Evolutionary conservation across 2,797 vertebrate species (phyloP).

Genomic region (Orientallactaga sibirica): DNA sequence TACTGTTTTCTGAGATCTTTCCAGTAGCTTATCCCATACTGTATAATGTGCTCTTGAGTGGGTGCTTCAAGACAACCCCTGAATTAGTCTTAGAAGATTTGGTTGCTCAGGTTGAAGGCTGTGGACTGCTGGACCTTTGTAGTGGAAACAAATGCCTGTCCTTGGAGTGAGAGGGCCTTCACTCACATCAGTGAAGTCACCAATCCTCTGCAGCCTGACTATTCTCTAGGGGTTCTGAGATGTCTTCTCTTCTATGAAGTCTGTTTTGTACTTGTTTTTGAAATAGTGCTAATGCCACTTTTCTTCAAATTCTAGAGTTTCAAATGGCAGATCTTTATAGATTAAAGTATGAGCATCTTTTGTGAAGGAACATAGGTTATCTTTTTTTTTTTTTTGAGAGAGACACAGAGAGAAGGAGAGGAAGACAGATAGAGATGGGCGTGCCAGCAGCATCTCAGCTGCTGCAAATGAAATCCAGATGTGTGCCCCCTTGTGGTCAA

Average conservation of each 20-base stretch:
- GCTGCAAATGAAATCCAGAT: too few species aligned
- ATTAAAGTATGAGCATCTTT: constrained; percentile 91
- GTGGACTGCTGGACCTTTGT: constrained; percentile 94
- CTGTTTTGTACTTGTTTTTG: constrained; percentile 95
- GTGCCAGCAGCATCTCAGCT: too few species aligned
- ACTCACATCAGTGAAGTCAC: constrained; percentile 94
- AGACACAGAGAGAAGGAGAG: too few species aligned
- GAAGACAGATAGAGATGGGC: too few species aligned
- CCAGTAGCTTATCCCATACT: constrained; percentile 93
- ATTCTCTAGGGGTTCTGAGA: constrained; percentile 90
- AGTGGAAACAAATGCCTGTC: constrained; percentile 94
- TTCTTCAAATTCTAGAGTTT: constrained; percentile 92
- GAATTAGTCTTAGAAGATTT: constrained; percentile 90
- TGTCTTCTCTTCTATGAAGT: constrained; percentile 92
- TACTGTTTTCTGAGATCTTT: constrained; percentile 91
- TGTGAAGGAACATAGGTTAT: constrained; percentile 92
- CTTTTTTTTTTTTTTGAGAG: constrained; percentile 86
- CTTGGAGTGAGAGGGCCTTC: constrained; percentile 94
- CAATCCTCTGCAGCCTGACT: constrained; percentile 93
- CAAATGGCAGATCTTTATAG: constrained; percentile 93
- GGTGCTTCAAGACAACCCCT: constrained; percentile 94
- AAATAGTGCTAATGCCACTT: constrained; percentile 96
- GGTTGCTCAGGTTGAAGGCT: constrained; percentile 83
- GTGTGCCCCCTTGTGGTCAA: too few species aligned
- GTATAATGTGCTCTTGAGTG: constrained; percentile 94